Percentiles rank a stretch among this genome's conserved stretches.
Conservation (phyloP, 2,797 vertebrate genomes). For the Phrynocephalus guinanensis region DNA sequence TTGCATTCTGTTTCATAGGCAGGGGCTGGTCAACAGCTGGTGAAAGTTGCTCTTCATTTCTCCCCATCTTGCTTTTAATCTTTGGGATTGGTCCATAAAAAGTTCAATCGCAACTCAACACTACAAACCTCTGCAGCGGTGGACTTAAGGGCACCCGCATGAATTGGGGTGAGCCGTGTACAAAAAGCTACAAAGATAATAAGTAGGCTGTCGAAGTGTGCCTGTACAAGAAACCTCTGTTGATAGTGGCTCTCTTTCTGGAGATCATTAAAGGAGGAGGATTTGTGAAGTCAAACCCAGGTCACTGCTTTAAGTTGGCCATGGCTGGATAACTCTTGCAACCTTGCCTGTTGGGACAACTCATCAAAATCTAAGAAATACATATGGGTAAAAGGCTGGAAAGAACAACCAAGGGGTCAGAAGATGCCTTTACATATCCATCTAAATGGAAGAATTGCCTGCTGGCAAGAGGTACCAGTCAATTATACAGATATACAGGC, state of each 20-base stretch:
- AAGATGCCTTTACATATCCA: background rate
- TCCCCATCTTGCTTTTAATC: background rate
- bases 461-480: background rate
- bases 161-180: background rate
- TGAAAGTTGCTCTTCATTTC: background rate
- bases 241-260: background rate
- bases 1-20: background rate
- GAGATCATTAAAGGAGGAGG: conserved; percentile 5
- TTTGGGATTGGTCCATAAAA: background rate
- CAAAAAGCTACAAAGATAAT: background rate
- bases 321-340: background rate
- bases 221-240: background rate
- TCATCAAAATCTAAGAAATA: background rate
- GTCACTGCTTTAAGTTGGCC: conserved; percentile 12
- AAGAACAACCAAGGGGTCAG: background rate
- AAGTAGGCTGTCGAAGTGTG: conserved; percentile 6
- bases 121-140: background rate
- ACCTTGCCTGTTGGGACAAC: background rate
- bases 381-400: background rate
- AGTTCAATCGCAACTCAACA: background rate
- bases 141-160: background rate
- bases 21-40: background rate
- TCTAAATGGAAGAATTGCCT: background rate
- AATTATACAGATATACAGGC: background rate
- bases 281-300: conserved; percentile 16